phyloP scores from a whole-genome alignment of 2,797 vertebrate genomes.

The Melanotaenia maccullochi region DNA sequence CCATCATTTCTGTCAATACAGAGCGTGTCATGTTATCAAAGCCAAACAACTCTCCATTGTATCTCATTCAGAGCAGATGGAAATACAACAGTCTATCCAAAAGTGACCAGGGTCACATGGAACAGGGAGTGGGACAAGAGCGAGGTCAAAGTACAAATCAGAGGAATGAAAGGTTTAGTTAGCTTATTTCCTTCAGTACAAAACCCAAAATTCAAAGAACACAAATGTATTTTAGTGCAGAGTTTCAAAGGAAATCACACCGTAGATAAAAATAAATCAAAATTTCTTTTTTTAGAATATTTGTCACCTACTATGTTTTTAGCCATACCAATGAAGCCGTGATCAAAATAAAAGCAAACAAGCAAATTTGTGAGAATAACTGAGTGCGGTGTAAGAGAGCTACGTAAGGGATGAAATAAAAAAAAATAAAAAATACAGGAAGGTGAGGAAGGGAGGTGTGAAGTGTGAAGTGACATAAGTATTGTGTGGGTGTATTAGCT shows the following conservation, averaged over 20 bases:
- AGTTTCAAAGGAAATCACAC: background rate
- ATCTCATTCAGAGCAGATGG: slow-evolving; percentile 61
- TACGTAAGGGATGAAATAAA: background rate
- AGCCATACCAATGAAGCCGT: background rate
- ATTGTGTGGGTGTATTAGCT: slow-evolving; percentile 29
- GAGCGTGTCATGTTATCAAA: slow-evolving; percentile 45
- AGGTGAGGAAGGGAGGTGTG: no score
- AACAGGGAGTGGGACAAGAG: slow-evolving; percentile 37
- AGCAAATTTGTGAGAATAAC: slow-evolving; percentile 9
- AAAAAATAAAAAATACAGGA: slow-evolving; percentile 6
- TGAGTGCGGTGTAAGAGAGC: slow-evolving; percentile 5
- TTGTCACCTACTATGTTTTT: background rate
- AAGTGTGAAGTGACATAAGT: slow-evolving; percentile 14
- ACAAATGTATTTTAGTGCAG: background rate
- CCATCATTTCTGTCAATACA: slow-evolving; percentile 36
- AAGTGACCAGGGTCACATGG: slow-evolving; percentile 39
- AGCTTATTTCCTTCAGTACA: slow-evolving; percentile 20
- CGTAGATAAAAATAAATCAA: background rate
- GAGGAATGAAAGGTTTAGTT: slow-evolving; percentile 38
- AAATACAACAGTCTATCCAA: slow-evolving; percentile 67
- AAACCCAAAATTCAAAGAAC: slow-evolving; percentile 26
- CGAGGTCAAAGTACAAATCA: slow-evolving; percentile 13
- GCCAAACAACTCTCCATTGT: slow-evolving; percentile 58
- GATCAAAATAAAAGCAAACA: slow-evolving; percentile 17
- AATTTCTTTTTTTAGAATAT: background rate